Evolutionary conservation across 2,888 invertebrate species (phyloP).

Genomic region (Clistopyga incitator): DNA sequence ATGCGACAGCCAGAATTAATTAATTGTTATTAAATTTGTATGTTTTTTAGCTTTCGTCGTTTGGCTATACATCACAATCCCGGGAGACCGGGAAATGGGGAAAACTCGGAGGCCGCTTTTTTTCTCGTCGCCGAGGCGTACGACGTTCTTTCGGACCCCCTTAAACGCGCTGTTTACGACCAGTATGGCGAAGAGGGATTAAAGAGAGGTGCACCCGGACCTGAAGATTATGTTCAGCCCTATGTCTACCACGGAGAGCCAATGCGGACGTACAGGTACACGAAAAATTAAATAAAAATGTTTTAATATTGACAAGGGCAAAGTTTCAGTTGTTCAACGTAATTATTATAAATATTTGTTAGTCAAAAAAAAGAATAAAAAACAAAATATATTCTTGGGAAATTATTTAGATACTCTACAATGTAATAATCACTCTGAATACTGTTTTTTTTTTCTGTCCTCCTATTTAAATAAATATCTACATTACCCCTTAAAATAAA

Average conservation of each 20-base stretch:
- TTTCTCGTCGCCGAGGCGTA: conserved; percentile 91
- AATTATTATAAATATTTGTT: too few species aligned
- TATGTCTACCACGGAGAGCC: conserved; percentile 94
- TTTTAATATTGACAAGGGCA: too few species aligned
- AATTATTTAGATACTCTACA: neutral
- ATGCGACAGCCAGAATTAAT: conserved; percentile 14
- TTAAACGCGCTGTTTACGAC: conserved; percentile 92
- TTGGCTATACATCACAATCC: conserved; percentile 87
- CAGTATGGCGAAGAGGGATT: conserved; percentile 95
- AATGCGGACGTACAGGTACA: conserved; percentile 88
- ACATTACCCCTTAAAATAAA: neutral
- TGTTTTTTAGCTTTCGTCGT: conserved; percentile 84
- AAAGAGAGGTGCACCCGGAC: conserved; percentile 91
- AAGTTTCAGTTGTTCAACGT: too few species aligned
- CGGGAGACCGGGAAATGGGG: conserved; percentile 82
- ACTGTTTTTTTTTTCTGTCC: too few species aligned
- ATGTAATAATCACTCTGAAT: neutral
- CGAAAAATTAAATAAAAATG: neutral
- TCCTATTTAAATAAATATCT: neutral
- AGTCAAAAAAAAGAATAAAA: too few species aligned
- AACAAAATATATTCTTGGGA: neutral
- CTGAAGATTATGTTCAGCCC: conserved; percentile 88
- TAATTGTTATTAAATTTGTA: conserved; percentile 45
- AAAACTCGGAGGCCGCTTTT: conserved; percentile 85
- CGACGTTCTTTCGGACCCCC: conserved; percentile 90